Conservation (phyloP, 2,888 invertebrate species). For the Lamproptera curius region DNA sequence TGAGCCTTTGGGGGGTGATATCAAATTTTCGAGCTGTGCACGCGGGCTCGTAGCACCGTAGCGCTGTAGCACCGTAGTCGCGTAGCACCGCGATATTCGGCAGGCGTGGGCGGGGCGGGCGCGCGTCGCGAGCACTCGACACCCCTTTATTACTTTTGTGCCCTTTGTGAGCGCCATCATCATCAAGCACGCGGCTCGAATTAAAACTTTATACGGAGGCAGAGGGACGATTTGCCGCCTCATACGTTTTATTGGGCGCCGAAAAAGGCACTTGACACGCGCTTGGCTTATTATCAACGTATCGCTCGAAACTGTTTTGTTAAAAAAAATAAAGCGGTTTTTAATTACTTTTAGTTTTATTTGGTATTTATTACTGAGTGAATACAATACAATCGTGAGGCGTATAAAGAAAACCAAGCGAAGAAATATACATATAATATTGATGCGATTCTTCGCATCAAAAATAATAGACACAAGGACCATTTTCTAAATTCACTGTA, state of each 20-base stretch:
- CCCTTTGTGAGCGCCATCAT: slow-evolving; percentile 62
- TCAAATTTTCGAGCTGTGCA: slow-evolving; percentile 9
- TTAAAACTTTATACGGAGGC: slow-evolving; percentile 58
- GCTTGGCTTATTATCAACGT: slow-evolving; percentile 20
- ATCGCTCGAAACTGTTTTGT: slow-evolving; percentile 9
- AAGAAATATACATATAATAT: too few species aligned
- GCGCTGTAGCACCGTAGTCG: slow-evolving; percentile 21
- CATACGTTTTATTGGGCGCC: slow-evolving; percentile 48
- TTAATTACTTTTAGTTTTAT: too few species aligned
- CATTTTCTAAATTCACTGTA: too few species aligned
- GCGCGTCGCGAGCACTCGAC: slow-evolving; percentile 56
- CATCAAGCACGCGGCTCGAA: slow-evolving; percentile 62
- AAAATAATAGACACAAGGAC: too few species aligned
- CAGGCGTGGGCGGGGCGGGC: slow-evolving; percentile 29
- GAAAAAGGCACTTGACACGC: slow-evolving; percentile 39
- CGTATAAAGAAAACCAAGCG: too few species aligned
- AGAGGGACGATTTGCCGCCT: slow-evolving; percentile 18
- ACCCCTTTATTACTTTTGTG: slow-evolving; percentile 71
- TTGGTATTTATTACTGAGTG: too few species aligned
- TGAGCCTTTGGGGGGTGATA: slow-evolving; percentile 9
- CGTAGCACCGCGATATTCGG: slow-evolving; percentile 27
- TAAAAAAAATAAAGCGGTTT: slow-evolving; percentile 8
- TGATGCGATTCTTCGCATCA: too few species aligned
- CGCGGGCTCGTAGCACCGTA: background rate
- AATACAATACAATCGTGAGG: too few species aligned